phyloP scores from a whole-genome alignment of 2,888 invertebrate genomes.

The Drosophila neutralis region DNA sequence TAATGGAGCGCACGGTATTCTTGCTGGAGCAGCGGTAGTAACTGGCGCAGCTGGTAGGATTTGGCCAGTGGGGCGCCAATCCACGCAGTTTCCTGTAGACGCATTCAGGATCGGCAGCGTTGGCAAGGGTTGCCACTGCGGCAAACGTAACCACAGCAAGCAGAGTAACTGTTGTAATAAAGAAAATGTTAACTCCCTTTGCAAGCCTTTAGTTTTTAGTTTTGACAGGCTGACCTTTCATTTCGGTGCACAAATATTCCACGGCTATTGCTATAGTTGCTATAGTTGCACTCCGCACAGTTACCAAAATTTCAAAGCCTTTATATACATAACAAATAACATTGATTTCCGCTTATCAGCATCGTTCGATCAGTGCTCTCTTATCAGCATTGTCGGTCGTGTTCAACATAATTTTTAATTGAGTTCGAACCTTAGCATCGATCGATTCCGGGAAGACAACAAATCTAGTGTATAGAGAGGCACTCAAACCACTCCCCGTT shows the following conservation, averaged over 20 bases:
- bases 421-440: slow-evolving; percentile 51
- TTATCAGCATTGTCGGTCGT: slow-evolving; percentile 54
- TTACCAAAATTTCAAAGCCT: slow-evolving; percentile 50
- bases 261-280: slow-evolving; percentile 55
- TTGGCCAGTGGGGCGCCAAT: slow-evolving; percentile 74
- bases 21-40: slow-evolving; percentile 79
- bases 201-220: background rate
- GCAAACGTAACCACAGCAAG: slow-evolving; percentile 74
- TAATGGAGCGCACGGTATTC: slow-evolving; percentile 62
- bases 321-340: slow-evolving; percentile 57
- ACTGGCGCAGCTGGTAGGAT: slow-evolving; percentile 71
- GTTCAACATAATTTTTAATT: slow-evolving; percentile 69
- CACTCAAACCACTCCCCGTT: slow-evolving; percentile 52
- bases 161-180: slow-evolving; percentile 62
- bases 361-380: slow-evolving; percentile 31
- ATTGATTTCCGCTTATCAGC: slow-evolving; percentile 53
- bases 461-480: slow-evolving; percentile 16
- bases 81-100: slow-evolving; percentile 70
- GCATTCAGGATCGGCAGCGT: slow-evolving; percentile 78
- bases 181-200: background rate
- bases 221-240: slow-evolving; percentile 63
- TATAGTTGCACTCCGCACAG: slow-evolving; percentile 64
- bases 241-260: slow-evolving; percentile 57
- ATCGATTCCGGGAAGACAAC: slow-evolving; percentile 59
- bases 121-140: slow-evolving; percentile 59